A percentile compares a stretch with the other conserved stretches of the same genome.
These are phyloP conservation scores for Keiferia lycopersicella DNA, from an alignment of 2,888 invertebrate genomes.

Conservation along the genomic window DNA sequence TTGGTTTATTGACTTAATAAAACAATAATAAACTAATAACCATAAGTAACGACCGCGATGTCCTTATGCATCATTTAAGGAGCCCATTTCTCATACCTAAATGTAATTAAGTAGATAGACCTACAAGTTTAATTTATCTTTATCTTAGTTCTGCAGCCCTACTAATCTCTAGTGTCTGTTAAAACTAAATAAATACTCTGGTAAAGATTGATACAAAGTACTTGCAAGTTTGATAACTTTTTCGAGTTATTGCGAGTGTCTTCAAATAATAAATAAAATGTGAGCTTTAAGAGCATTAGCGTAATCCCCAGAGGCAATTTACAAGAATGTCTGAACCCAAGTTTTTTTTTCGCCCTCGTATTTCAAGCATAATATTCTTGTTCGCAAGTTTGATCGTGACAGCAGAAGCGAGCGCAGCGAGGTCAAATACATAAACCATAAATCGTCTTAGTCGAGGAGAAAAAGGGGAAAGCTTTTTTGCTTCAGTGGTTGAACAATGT, in stretches of 20 bases:
- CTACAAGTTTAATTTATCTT: neutral
- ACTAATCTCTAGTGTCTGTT: neutral
- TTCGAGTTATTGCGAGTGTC: slow-evolving; percentile 9
- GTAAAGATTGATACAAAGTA: neutral
- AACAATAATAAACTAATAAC: slow-evolving; percentile 18
- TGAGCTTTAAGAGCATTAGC: slow-evolving; percentile 38
- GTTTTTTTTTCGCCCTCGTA: slow-evolving; percentile 44
- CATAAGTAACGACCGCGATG: slow-evolving; percentile 6
- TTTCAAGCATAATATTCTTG: slow-evolving; percentile 52
- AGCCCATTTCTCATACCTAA: neutral
- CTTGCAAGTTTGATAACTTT: neutral
- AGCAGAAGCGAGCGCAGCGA: slow-evolving; percentile 52
- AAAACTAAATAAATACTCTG: too few relatives aligned
- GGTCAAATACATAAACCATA: slow-evolving; percentile 71
- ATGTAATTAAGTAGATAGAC: neutral
- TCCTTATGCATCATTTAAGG: neutral
- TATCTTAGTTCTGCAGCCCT: neutral
- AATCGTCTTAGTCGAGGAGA: slow-evolving; percentile 60
- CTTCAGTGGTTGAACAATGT: slow-evolving; percentile 57
- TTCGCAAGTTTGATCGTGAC: slow-evolving; percentile 61
- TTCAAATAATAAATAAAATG: slow-evolving; percentile 24
- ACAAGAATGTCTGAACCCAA: slow-evolving; percentile 40
- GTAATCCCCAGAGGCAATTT: slow-evolving; percentile 46
- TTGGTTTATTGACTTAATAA: neutral
- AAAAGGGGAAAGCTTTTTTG: slow-evolving; percentile 58